Evolutionary conservation across 1,140 invertebrate genomes (phyloP).

Genomic region (Frieseomelitta varia): DNA sequence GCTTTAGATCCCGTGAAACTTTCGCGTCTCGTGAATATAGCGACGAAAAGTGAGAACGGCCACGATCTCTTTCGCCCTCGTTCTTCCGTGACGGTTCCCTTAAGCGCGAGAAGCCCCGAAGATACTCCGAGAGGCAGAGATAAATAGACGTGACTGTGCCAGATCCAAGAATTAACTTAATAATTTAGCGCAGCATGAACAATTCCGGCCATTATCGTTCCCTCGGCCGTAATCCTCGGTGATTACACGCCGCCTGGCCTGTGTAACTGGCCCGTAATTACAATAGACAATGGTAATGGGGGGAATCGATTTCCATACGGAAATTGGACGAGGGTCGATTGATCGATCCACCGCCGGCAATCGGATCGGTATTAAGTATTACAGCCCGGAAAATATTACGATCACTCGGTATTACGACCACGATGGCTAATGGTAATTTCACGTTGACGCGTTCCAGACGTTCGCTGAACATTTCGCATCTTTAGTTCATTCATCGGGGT

Average conservation of each 20-base stretch:
- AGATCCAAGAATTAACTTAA: constrained; percentile 45
- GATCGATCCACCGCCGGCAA: constrained; percentile 19
- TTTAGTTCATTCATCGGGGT: too few relatives aligned
- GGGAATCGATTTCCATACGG: constrained; percentile 45
- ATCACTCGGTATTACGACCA: background rate
- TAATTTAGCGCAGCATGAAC: constrained; percentile 44
- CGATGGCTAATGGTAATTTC: background rate
- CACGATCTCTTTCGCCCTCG: background rate
- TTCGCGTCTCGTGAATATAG: background rate
- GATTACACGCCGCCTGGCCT: constrained; percentile 30
- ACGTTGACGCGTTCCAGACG: too few relatives aligned
- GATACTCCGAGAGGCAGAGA: background rate
- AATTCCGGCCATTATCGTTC: constrained; percentile 40
- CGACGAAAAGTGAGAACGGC: background rate
- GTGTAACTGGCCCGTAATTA: constrained; percentile 58
- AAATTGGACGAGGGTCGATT: constrained; percentile 17
- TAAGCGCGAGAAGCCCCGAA: background rate
- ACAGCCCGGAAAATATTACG: constrained; percentile 24
- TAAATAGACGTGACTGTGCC: constrained; percentile 22
- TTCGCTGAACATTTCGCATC: too few relatives aligned
- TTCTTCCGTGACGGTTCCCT: background rate
- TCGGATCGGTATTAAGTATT: constrained; percentile 25
- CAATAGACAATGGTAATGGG: constrained; percentile 31
- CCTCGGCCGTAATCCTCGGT: constrained; percentile 44
- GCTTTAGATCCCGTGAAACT: constrained; percentile 2